These are phyloP conservation scores for Drosophila kikkawai DNA, from an alignment of 1,140 invertebrate genomes.

Conservation along the genomic window DNA sequence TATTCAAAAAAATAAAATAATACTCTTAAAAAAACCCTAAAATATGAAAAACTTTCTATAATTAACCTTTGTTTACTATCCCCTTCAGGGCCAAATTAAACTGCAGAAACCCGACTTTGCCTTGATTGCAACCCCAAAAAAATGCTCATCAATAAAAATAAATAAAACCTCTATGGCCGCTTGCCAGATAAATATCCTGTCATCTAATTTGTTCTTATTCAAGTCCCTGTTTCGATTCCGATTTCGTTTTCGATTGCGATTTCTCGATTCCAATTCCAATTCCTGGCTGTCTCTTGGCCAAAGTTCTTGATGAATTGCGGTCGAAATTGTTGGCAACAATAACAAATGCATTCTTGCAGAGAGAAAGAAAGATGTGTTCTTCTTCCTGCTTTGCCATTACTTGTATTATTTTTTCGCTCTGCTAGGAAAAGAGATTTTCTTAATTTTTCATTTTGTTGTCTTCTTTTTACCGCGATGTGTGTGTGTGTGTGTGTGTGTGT, in stretches of 20 bases:
- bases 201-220: conserved; percentile 62
- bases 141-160: conserved; percentile 26
- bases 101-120: neutral
- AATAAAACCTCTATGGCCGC: conserved; percentile 17
- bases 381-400: conserved; percentile 37
- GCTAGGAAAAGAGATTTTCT: conserved; percentile 47
- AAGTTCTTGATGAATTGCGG: conserved; percentile 42
- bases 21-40: neutral
- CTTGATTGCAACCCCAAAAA: conserved; percentile 7
- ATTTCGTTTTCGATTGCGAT: neutral
- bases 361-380: neutral
- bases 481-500: conserved; percentile 23
- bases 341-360: conserved; percentile 31
- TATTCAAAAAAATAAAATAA: no score
- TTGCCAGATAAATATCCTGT: conserved; percentile 68
- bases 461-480: conserved; percentile 1
- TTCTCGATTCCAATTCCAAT: conserved; percentile 4
- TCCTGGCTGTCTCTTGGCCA: conserved; percentile 23
- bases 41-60: neutral
- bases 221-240: conserved; percentile 14
- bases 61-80: neutral
- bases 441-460: conserved; percentile 61
- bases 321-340: conserved; percentile 16
- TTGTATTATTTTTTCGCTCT: conserved; percentile 53
- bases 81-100: neutral